A percentile compares a stretch with the other conserved stretches of the same genome.
phyloP scores from a whole-genome alignment of 1,140 invertebrate species.

The Amyelois transitella region DNA sequence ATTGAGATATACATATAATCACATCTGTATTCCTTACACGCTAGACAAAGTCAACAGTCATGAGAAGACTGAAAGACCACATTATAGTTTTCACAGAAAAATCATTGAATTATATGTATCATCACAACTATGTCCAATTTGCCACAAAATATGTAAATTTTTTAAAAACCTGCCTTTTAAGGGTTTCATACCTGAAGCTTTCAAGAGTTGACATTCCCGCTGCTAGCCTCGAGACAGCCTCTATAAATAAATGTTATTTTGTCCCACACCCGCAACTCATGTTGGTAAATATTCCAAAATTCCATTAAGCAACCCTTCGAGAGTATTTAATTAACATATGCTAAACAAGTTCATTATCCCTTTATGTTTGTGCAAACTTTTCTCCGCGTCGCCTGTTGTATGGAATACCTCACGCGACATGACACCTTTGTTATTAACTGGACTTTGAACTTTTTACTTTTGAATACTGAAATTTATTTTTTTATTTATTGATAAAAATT shows the following conservation, averaged over 20 bases:
- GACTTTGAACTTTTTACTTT: neutral
- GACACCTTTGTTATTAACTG: too few relatives aligned
- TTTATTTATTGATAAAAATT: too few relatives aligned
- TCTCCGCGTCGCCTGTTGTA: conserved; percentile 5
- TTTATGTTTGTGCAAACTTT: conserved; percentile 25
- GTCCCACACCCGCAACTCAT: conserved; percentile 13
- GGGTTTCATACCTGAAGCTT: too few relatives aligned
- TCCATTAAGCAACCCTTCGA: conserved; percentile 38
- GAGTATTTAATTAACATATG: conserved; percentile 52
- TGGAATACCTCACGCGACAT: neutral
- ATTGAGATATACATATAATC: too few relatives aligned
- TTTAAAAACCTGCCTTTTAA: too few relatives aligned
- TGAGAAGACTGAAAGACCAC: too few relatives aligned
- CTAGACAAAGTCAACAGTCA: too few relatives aligned
- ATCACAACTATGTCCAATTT: too few relatives aligned
- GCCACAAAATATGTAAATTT: neutral
- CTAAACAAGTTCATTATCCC: conserved; percentile 43
- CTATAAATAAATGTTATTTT: conserved; percentile 11
- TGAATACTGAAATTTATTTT: too few relatives aligned
- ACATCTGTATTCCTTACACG: too few relatives aligned
- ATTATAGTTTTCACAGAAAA: too few relatives aligned
- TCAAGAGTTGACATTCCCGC: neutral
- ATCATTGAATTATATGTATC: too few relatives aligned
- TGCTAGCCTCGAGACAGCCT: neutral
- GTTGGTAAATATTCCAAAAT: conserved; percentile 35